phyloP scores from a whole-genome alignment of 2,797 vertebrate genomes.

The Tokudaia muenninki region DNA sequence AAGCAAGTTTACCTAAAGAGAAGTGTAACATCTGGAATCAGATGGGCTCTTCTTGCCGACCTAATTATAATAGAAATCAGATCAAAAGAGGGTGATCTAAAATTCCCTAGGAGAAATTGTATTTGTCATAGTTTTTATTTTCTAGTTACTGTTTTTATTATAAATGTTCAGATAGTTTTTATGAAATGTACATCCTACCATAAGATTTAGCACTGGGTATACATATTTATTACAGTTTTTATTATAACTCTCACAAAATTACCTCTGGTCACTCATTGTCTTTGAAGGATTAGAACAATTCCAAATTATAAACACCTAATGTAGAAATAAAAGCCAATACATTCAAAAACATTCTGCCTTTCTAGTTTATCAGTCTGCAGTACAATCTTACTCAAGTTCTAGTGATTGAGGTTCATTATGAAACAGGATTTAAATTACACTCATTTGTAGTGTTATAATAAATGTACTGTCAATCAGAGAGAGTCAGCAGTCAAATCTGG shows the following conservation, averaged over 20 bases:
- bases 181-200: slow-evolving; percentile 47
- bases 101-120: slow-evolving; percentile 43
- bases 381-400: slow-evolving; percentile 52
- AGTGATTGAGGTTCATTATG: slow-evolving; percentile 62
- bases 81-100: slow-evolving; percentile 42
- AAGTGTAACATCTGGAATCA: slow-evolving; percentile 54
- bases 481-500: slow-evolving; percentile 48
- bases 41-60: slow-evolving; percentile 8
- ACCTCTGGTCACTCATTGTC: slow-evolving; percentile 47
- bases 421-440: slow-evolving; percentile 32
- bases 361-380: slow-evolving; percentile 16
- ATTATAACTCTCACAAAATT: slow-evolving; percentile 58
- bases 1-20: slow-evolving; percentile 50
- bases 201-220: slow-evolving; percentile 58
- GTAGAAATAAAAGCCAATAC: slow-evolving; percentile 29
- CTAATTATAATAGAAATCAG: slow-evolving; percentile 47
- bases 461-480: slow-evolving; percentile 53
- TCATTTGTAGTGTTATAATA: slow-evolving; percentile 40
- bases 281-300: slow-evolving; percentile 36
- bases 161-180: slow-evolving; percentile 62
- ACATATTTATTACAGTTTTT: slow-evolving; percentile 59
- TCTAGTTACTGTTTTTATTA: slow-evolving; percentile 53
- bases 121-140: slow-evolving; percentile 50
- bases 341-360: neutral
- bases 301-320: slow-evolving; percentile 43